A percentile compares a stretch with the other conserved stretches of the same genome.
Evolutionary conservation across 2,113 vertebrate species (phyloP).

Genomic region (Tragelaphus scriptus): DNA sequence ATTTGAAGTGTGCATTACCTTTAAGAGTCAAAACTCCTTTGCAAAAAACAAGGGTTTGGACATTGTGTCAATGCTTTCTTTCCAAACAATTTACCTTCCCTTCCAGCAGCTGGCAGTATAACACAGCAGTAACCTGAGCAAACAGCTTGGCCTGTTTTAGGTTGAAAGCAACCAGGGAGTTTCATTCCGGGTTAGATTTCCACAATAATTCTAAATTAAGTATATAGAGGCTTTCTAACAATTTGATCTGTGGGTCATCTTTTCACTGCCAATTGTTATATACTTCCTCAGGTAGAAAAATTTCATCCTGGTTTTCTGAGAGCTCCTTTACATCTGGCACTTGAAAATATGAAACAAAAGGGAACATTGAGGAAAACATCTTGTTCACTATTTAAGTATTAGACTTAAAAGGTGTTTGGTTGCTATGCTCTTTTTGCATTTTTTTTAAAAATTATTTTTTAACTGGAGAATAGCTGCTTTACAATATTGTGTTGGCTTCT

Average conservation of each 20-base stretch:
- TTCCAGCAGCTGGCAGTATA: slow-evolving; percentile 79
- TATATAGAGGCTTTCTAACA: slow-evolving; percentile 55
- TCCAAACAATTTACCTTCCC: background rate
- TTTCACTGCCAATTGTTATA: background rate
- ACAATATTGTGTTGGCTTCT: background rate
- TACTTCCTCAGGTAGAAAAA: background rate
- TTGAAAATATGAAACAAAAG: background rate
- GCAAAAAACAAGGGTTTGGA: background rate
- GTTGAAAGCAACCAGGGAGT: background rate
- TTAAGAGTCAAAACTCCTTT: background rate
- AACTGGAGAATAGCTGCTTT: background rate
- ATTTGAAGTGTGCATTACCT: background rate
- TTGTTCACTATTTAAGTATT: background rate
- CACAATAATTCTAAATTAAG: slow-evolving; percentile 64
- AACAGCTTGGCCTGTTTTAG: background rate
- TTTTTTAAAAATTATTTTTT: background rate
- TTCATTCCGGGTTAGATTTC: slow-evolving; percentile 41
- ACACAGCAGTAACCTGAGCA: slow-evolving; percentile 46
- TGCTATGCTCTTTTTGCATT: background rate
- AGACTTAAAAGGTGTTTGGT: background rate
- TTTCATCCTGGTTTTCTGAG: background rate
- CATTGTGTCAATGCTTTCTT: background rate
- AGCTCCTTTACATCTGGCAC: background rate
- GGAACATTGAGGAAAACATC: background rate
- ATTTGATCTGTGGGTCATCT: slow-evolving; percentile 33